These are phyloP conservation scores for Hydrozoanthus tunicans DNA, from an alignment of 64 coral and sea anemone species.

Conservation along the genomic window DNA sequence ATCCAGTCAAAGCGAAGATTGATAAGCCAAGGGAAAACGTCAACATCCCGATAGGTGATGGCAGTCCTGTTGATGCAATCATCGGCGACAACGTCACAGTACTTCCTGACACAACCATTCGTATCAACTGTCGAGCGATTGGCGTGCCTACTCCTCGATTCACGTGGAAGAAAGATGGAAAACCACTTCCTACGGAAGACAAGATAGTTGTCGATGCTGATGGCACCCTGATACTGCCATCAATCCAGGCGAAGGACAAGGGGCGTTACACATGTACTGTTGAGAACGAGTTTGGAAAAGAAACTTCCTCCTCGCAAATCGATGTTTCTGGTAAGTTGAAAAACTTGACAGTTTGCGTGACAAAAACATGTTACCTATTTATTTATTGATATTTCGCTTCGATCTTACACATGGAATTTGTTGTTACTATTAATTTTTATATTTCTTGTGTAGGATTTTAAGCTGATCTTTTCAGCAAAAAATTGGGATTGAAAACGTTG, in stretches of 20 bases:
- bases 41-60: constrained; percentile 1
- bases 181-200: not conserved
- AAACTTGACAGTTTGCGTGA: not conserved
- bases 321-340: constrained; percentile 48
- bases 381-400: too few species aligned
- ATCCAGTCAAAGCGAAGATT: constrained; percentile 14
- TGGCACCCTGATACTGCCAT: constrained; percentile 45
- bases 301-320: not conserved
- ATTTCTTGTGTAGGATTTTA: too few species aligned
- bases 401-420: too few species aligned
- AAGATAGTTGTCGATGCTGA: constrained; percentile 30
- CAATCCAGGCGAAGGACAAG: constrained; percentile 2
- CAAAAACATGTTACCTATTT: too few species aligned
- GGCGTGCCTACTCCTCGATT: not conserved
- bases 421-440: too few species aligned
- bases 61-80: constrained; percentile 19
- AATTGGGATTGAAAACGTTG: too few species aligned
- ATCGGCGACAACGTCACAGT: constrained; percentile 33
- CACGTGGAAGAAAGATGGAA: constrained; percentile 27
- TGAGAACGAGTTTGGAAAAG: constrained; percentile 32
- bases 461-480: too few species aligned
- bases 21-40: not conserved
- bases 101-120: constrained; percentile 6
- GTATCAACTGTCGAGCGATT: not conserved
- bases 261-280: constrained; percentile 68